Base-by-base conservation (phyloP, 2,113 vertebrate genomes). In the Thryonomys swinderianus region DNA sequence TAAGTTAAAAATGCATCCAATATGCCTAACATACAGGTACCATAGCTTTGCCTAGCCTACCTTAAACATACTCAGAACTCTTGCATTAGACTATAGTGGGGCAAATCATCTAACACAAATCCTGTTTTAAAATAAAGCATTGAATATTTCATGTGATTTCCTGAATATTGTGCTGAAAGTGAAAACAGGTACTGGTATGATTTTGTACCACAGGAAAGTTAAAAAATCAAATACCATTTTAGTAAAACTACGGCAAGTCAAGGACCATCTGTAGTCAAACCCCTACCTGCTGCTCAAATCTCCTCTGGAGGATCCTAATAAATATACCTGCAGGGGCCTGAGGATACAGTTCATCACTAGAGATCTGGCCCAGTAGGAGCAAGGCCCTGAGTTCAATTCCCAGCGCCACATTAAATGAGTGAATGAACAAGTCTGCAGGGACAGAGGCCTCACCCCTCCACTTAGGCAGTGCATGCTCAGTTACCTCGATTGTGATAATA, bases 401-500 rank as follows among this genome's bases (percentile, higher is more conserved):
- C 48, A 51, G 42, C 1, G 8, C 37, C 8, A 71, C 69, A 71
- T n/a, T 67, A 14, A 42, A 74, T 78, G 30, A 32, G 18, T 32
- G 45, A 51, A 34, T 34, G 74, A 16, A 3, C 0, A 11, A 51
- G 37, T 1, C 69, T 55, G 16, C 3, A 55, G 51, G 7, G 18
- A 42, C 10, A 34, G 45, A 10, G n/a, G 7, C 37, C 7, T 20
- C 42, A 11, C 27, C 25, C 2, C 30, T 69, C 16, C 40, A 42
- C 40, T 55, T 2, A 4, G 7, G 11, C 42, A 83, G 45, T 23
- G 30, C 10, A 5, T 45, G 40, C 40, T 71, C 67, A 30, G 18
- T 97, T 95, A 99, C 99, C 99, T 99, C 98, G 74, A 99, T 99
- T 30, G 99, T 99, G 96, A 99, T 90, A 79, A 99, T 98, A 55